Base-by-base conservation (phyloP, 2,888 invertebrate genomes). In the Brachylomia viminalis region DNA sequence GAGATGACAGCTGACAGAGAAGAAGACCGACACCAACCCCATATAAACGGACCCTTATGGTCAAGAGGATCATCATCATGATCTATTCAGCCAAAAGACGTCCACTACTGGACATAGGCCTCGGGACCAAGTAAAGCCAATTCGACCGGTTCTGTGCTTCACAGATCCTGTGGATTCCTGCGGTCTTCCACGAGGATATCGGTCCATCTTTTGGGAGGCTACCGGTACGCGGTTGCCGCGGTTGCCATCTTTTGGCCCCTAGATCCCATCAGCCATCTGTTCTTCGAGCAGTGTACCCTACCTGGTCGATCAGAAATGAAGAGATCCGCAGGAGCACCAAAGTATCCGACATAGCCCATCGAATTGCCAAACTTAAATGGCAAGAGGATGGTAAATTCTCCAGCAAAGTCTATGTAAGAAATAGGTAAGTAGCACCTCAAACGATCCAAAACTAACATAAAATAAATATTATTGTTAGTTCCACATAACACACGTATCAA, bases 401-500 rank as follows among this genome's bases (percentile, higher is more conserved):
- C 20, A 33, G 0, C 6, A 56, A 47, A 30, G 17, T 59, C 30
- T 30, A 2, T 2, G 0, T 27, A 47, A 79, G 38, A 80, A 64
- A 75, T 17, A 56, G 20, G 10, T 45, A 56, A 58, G 23, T 58
- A 15, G 3, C 17, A 13, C 20, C 76, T 52, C 52, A 33, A 80
- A 59, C 23, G 33, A 38, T 42, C 52, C n/a, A 17, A 62, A 49
- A 68, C 62, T 52, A 52, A 62, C 77, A 45, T 64, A n/a, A n/a
- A n/a, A n/a, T 54, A 33, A 4, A 10, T 42, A 72, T 62, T 67
- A 74, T 59, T 62, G 65, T 77, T 61, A 76, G 74, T 72, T 78
- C 75, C 64, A 68, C 71, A 76, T 77, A 86, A 77, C 69, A 66
- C 49, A 72, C 73, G 81, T 83, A 81, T 88, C 86, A 79, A 84